A percentile compares a stretch with the other conserved stretches of the same genome.
phyloP scores from a whole-genome alignment of 2,797 vertebrate species.

The Sphenodon punctatus region DNA sequence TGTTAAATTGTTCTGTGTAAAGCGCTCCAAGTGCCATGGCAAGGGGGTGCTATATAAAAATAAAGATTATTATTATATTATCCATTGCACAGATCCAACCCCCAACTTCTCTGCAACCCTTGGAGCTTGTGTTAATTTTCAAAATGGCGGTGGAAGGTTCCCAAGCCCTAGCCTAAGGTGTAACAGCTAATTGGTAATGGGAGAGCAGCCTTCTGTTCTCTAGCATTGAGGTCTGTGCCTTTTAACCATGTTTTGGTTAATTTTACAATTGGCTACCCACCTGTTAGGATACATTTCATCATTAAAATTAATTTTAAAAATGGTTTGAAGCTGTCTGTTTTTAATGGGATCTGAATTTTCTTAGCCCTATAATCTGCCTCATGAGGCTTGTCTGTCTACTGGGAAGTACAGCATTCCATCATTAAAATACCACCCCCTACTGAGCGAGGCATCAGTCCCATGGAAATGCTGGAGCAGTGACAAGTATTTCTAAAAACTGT shows the following conservation, averaged over 20 bases:
- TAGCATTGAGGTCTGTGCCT: slow-evolving; percentile 25
- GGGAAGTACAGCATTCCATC: slow-evolving; percentile 72
- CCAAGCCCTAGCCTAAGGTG: no score
- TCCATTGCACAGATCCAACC: no score
- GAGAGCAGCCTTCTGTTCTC: slow-evolving; percentile 26
- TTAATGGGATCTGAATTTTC: slow-evolving; percentile 72
- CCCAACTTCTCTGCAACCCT: no score
- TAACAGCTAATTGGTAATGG: background rate
- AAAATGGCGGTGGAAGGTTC: no score
- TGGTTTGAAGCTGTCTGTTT: slow-evolving; percentile 65
- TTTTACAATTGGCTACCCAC: slow-evolving; percentile 73
- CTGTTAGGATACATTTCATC: slow-evolving; percentile 71
- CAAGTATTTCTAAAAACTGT: slow-evolving; percentile 73
- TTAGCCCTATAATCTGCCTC: slow-evolving; percentile 72
- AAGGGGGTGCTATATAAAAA: no score
- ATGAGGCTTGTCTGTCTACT: slow-evolving; percentile 75
- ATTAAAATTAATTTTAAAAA: slow-evolving; percentile 76
- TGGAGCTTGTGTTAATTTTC: no score
- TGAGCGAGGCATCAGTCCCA: slow-evolving; percentile 70
- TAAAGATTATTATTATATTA: no score
- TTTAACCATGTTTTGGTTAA: slow-evolving; percentile 70
- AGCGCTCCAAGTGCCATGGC: no score
- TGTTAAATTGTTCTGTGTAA: no score
- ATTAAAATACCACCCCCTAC: slow-evolving; percentile 73
- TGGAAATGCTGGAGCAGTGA: slow-evolving; percentile 65